These are phyloP conservation scores for Conchocele bisecta DNA, from an alignment of 2,888 invertebrate genomes.

Conservation along the genomic window DNA sequence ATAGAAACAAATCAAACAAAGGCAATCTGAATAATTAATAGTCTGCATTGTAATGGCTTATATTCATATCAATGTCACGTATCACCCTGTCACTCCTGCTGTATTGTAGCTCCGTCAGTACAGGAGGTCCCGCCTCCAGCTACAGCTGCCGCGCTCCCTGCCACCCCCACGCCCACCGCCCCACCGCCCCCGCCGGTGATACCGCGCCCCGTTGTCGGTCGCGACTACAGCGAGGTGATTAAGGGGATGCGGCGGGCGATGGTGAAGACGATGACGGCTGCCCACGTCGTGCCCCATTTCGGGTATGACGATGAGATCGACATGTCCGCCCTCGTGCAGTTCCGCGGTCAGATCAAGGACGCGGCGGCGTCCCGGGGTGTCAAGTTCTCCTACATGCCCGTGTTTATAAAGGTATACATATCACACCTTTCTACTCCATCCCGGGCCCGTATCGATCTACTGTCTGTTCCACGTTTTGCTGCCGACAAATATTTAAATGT, in stretches of 20 bases:
- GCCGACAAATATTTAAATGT: too few relatives aligned
- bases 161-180: conserved; percentile 35
- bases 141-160: not conserved
- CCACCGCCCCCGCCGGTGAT: conserved; percentile 46
- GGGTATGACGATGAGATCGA: conserved; percentile 96
- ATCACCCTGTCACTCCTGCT: too few relatives aligned
- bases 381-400: conserved; percentile 95
- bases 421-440: not conserved
- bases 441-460: not conserved
- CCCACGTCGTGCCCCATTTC: conserved; percentile 92
- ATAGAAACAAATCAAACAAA: too few relatives aligned
- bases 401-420: conserved; percentile 90
- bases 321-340: conserved; percentile 88
- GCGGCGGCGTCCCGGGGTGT: conserved; percentile 85
- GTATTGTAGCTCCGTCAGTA: conserved; percentile 7
- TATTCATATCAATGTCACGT: too few relatives aligned
- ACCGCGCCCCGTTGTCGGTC: conserved; percentile 50
- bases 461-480: too few relatives aligned
- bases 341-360: conserved; percentile 87
- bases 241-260: conserved; percentile 95
- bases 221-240: conserved; percentile 87
- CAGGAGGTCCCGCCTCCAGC: not conserved
- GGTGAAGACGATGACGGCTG: conserved; percentile 97
- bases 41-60: too few relatives aligned
- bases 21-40: too few relatives aligned